Percentiles rank a stretch among this genome's conserved stretches.
phyloP scores from a whole-genome alignment of 2,113 vertebrate species.

The Corythornis vintsioides region DNA sequence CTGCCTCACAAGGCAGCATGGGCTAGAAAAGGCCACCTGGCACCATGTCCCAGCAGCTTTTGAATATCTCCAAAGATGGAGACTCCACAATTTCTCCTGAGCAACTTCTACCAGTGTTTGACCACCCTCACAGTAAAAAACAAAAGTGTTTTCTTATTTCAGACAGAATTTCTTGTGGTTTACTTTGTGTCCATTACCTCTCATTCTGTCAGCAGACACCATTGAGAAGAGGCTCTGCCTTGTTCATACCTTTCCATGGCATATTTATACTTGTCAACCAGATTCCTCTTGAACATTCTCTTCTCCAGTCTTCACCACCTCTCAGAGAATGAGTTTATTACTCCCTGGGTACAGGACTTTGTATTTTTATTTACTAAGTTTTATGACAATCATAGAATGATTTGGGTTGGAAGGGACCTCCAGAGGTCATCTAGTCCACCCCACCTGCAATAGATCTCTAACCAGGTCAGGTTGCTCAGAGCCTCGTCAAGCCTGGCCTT shows the following conservation, averaged over 20 bases:
- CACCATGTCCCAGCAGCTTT: neutral
- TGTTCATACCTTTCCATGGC: neutral
- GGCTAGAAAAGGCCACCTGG: neutral
- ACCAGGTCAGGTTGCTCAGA: too few relatives aligned
- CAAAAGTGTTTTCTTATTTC: neutral
- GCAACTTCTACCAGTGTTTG: neutral
- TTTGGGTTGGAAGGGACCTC: too few relatives aligned
- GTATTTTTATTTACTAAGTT: neutral
- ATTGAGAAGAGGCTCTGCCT: neutral
- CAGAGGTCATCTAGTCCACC: too few relatives aligned
- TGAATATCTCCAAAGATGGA: neutral
- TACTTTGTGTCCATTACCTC: neutral
- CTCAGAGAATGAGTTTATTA: neutral
- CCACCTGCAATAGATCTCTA: too few relatives aligned
- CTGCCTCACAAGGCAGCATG: neutral
- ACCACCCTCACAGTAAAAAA: neutral
- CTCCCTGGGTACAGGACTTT: neutral
- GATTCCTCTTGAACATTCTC: neutral
- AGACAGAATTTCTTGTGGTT: neutral
- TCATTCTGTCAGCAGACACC: neutral
- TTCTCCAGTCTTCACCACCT: neutral
- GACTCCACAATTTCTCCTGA: neutral
- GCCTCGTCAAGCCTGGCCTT: too few relatives aligned
- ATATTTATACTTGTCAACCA: neutral
- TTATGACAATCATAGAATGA: too few relatives aligned